Evolutionary conservation across 2,113 vertebrate genomes (phyloP), one percentile per base, ranked within the genome.

Genomic region (Oryzias curvinotus): DNA sequence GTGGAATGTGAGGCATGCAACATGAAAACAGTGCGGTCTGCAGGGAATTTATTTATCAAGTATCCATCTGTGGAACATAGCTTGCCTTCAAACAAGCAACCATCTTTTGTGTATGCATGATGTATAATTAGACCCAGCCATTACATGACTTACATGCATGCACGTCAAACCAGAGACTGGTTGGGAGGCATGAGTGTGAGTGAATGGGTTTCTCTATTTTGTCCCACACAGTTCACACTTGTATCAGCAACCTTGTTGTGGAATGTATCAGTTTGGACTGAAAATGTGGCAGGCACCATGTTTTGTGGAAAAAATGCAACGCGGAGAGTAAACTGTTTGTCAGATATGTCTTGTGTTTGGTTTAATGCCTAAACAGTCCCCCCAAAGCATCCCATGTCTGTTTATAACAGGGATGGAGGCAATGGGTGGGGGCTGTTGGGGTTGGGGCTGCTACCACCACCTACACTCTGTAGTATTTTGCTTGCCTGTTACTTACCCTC

Each of bases 321-420:
- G 62, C 59, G 0, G 60, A 82, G 77, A 79, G 81, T 92, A 92
- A 92, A 92, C 86, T 88, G 90, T 92, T 92, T 93, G 89, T 91
- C 85, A 86, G 84, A 81, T 81, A 71, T 82, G 76, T 81, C 67
- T 58, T 88, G 83, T 92, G 90, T 92, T 92, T 92, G 87, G 85
- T 88, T 90, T 77, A 87, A 87, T 50, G 63, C 81, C 86, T 91
- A 92, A 92, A 93, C 90, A 92, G 77, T 89, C 71, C 81, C 70
- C 56, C 75, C 57, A 65, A 75, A 84, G 86, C 81, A 81, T 89
- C 74, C 69, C 71, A 67, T 65, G 56, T 88, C 57, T 90, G 88
- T 91, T 91, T 91, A 90, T 60, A 81, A 48, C 75, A 68, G 13
- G 41, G 62, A 58, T 23, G 53, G 59, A 71, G 80, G 62, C 68